These are phyloP conservation scores for Anguilla obscura DNA, from an alignment of 2,797 vertebrate genomes.

Conservation along the genomic window DNA sequence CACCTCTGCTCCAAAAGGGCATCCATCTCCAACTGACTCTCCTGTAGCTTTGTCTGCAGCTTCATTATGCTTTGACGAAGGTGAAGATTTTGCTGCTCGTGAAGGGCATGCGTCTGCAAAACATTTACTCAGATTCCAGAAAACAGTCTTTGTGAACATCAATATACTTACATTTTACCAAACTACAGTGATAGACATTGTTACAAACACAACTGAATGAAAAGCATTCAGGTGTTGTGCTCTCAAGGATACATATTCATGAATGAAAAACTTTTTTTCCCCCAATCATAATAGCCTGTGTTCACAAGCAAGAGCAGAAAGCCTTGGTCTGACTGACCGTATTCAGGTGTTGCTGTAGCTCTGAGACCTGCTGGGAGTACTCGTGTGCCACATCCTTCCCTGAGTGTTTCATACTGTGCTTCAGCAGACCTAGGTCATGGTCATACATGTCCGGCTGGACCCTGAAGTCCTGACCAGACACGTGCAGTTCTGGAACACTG, in stretches of 20 bases:
- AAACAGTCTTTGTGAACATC: neutral
- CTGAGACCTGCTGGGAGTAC: slow-evolving; percentile 63
- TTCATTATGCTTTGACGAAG: slow-evolving; percentile 63
- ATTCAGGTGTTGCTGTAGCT: slow-evolving; percentile 62
- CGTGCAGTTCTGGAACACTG: slow-evolving; percentile 37
- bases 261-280: neutral
- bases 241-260: neutral
- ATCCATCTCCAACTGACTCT: slow-evolving; percentile 70
- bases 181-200: neutral
- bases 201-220: neutral
- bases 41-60: slow-evolving; percentile 70
- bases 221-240: neutral
- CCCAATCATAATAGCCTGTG: neutral
- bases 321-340: slow-evolving; percentile 59
- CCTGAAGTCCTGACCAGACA: slow-evolving; percentile 47
- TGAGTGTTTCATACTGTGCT: slow-evolving; percentile 39
- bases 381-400: slow-evolving; percentile 61
- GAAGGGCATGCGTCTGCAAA: slow-evolving; percentile 61
- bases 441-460: slow-evolving; percentile 50
- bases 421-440: slow-evolving; percentile 47
- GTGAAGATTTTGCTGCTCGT: slow-evolving; percentile 61
- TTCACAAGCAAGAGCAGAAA: neutral
- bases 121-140: neutral
- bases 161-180: neutral
- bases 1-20: slow-evolving; percentile 73